Evolutionary conservation across 2,888 invertebrate genomes (phyloP).

Genomic region (Spilarctia lutea): DNA sequence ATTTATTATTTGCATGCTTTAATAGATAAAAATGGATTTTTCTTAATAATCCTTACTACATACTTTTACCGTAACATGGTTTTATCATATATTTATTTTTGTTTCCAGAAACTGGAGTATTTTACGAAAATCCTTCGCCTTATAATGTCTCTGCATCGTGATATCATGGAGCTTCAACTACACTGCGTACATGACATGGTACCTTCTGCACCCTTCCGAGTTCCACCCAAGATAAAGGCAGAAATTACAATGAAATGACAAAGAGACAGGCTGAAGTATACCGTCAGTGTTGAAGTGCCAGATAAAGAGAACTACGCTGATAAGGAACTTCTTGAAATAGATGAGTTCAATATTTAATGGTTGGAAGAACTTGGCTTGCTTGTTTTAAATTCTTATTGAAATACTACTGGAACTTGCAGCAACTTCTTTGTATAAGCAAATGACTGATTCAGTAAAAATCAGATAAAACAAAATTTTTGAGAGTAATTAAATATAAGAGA

Average conservation of each 20-base stretch:
- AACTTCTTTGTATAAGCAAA: background rate
- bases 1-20: slow-evolving; percentile 68
- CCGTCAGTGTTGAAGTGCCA: slow-evolving; percentile 58
- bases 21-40: background rate
- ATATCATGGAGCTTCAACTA: slow-evolving; percentile 78
- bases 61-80: background rate
- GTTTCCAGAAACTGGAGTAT: slow-evolving; percentile 79
- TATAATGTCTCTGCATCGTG: slow-evolving; percentile 79
- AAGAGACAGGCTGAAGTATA: slow-evolving; percentile 54
- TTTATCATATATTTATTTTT: background rate
- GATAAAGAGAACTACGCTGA: slow-evolving; percentile 36
- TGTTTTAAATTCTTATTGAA: too few species aligned
- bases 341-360: slow-evolving; percentile 9
- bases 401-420: background rate
- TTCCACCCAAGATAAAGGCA: slow-evolving; percentile 73
- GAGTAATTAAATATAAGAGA: background rate
- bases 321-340: slow-evolving; percentile 17
- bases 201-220: slow-evolving; percentile 56
- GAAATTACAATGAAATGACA: slow-evolving; percentile 81
- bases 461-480: background rate
- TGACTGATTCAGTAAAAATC: background rate
- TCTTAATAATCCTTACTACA: background rate
- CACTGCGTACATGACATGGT: slow-evolving; percentile 59
- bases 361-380: background rate
- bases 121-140: slow-evolving; percentile 80